Conservation (phyloP, 2,888 invertebrate species). For the Drosophila neonasuta region DNA sequence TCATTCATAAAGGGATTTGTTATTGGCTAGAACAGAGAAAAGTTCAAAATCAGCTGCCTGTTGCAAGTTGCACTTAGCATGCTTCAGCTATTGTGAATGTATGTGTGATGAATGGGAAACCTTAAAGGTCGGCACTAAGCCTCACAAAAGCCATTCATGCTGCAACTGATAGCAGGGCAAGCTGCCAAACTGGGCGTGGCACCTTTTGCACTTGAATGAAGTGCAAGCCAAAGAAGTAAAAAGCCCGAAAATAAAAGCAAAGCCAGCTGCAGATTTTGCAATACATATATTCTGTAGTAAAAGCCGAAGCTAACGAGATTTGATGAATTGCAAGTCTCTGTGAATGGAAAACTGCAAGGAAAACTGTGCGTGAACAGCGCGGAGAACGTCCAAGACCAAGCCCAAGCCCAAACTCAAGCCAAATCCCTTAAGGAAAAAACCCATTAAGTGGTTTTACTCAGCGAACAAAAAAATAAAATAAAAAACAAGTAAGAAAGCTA, state of each 20-base stretch:
- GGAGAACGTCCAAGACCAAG: not conserved
- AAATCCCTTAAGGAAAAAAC: constrained; percentile 41
- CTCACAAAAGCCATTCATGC: constrained; percentile 29
- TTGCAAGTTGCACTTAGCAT: constrained; percentile 10
- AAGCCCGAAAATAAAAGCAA: constrained; percentile 47
- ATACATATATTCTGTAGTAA: constrained; percentile 54
- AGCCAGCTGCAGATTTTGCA: constrained; percentile 66
- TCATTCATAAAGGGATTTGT: constrained; percentile 16
- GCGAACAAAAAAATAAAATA: constrained; percentile 26
- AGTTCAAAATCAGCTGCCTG: not conserved
- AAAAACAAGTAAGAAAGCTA: too few relatives aligned
- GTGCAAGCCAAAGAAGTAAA: constrained; percentile 38
- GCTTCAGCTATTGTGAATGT: constrained; percentile 1
- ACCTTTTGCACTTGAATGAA: constrained; percentile 46
- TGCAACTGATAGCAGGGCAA: constrained; percentile 2
- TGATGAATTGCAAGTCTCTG: constrained; percentile 76
- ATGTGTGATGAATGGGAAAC: constrained; percentile 2
- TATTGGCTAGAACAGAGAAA: too few relatives aligned
- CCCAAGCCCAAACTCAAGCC: not conserved
- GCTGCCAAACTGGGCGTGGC: constrained; percentile 45
- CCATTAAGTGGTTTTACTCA: constrained; percentile 70
- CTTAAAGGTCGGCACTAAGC: constrained; percentile 17
- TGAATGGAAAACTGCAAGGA: constrained; percentile 68
- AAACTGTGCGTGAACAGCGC: constrained; percentile 69
- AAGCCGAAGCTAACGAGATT: constrained; percentile 75